Evolutionary conservation across 2,888 invertebrate species (phyloP), one percentile per base, ranked within the genome.

Genomic region (Myopa testacea): DNA sequence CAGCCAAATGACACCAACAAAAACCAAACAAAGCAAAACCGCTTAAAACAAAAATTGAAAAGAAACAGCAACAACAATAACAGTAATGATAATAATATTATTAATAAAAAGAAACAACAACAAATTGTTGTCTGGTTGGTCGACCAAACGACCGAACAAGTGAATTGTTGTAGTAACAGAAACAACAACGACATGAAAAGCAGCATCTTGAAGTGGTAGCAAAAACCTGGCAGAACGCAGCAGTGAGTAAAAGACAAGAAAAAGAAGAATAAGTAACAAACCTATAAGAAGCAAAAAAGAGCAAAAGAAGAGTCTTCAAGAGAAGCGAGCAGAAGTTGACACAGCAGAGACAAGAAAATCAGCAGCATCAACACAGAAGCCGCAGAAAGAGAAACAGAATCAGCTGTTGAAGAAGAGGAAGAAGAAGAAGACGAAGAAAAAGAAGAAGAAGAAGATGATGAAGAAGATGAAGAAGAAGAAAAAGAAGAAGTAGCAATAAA

Each of bases 91-190:
- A n/a, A 60, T 60, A 8, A 60, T 60, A n/a, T 16, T 37, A 26
- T 3, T 63, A 26, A 10, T 10, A 45, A 45, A 2, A 45, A 45
- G 4, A 6, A 45, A 45, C 40, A 45, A 4, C 45, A 45, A 10
- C 45, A 45, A 63, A 45, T 45, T 45, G 10, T 45, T 45, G 45
- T 45, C 45, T 34, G 63, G 34, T 37, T 37, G 37, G 37, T 37
- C 63, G 5, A 26, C 63, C 19, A 34, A 55, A 55, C 52, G 19
- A 70, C 19, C 71, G 60, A 72, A 58, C 71, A 72, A 72, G 58
- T 58, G 71, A 58, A 37, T 58, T 60, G 58, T 72, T 60, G 71
- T 19, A 58, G 55, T 58, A 38, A 72, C 45, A 58, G 55, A 55
- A 38, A 72, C 45, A 45, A 45, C 45, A 45, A 45, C 6, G 45